Percentiles rank a stretch among this genome's conserved stretches.
Evolutionary conservation across 2,797 vertebrate genomes (phyloP).

Genomic region (Garrulus glandarius): DNA sequence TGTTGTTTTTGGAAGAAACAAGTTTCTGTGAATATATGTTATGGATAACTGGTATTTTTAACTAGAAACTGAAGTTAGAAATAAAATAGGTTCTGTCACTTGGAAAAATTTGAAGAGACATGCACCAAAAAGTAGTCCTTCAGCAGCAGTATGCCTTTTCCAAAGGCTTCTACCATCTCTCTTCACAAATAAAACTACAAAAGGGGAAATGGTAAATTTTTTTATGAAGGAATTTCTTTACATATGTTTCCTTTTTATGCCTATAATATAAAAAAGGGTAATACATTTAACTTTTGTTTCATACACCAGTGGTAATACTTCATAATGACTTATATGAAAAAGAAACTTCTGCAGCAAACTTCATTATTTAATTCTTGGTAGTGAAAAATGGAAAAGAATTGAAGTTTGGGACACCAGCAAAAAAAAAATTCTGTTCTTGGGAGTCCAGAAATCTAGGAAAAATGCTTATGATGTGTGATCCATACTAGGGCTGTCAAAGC

Average conservation of each 20-base stretch:
- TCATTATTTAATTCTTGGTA: background rate
- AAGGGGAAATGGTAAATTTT: background rate
- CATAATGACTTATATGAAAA: background rate
- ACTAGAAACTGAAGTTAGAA: background rate
- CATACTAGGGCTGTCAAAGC: background rate
- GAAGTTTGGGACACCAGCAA: background rate
- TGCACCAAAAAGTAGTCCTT: background rate
- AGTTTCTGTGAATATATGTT: background rate
- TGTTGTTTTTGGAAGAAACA: background rate
- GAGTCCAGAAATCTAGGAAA: slow-evolving; percentile 28
- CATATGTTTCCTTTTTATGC: background rate
- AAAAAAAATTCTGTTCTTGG: background rate
- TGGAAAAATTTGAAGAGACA: background rate
- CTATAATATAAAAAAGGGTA: background rate
- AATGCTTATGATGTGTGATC: background rate
- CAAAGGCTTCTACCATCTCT: background rate
- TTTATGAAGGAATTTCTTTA: background rate
- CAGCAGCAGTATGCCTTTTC: background rate
- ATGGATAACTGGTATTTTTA: background rate
- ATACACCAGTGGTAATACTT: background rate
- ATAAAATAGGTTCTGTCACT: background rate
- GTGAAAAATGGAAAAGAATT: background rate
- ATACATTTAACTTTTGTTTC: background rate
- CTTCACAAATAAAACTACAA: background rate
- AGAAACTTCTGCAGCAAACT: background rate